These are phyloP conservation scores for Plagodis pulveraria DNA, from an alignment of 2,888 invertebrate species.

Conservation along the genomic window DNA sequence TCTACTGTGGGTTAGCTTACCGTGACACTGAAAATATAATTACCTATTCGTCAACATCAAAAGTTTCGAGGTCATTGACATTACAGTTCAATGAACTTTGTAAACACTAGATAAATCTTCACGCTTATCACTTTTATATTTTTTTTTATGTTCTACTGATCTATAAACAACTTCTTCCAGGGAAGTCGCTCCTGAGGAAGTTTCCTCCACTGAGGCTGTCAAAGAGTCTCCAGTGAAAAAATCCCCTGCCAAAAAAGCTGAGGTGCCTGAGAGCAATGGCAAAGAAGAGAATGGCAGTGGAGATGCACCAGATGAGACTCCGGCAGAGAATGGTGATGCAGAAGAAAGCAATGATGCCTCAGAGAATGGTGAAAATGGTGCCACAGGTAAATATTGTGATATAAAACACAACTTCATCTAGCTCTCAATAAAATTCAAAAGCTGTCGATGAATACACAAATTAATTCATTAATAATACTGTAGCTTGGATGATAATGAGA, in stretches of 20 bases:
- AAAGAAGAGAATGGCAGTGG: conserved; percentile 75
- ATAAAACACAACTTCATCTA: no score
- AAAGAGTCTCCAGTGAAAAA: conserved; percentile 82
- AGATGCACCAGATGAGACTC: conserved; percentile 64
- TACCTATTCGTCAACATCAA: not conserved
- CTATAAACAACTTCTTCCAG: conserved; percentile 56
- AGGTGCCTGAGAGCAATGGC: conserved; percentile 77
- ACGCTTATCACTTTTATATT: not conserved
- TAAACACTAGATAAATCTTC: conserved; percentile 3
- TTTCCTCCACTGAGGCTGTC: conserved; percentile 73
- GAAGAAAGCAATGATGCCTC: conserved; percentile 80
- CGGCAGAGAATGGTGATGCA: conserved; percentile 71
- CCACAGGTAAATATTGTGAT: conserved; percentile 58
- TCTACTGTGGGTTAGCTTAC: conserved; percentile 21
- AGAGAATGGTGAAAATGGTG: conserved; percentile 69
- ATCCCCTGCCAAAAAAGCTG: conserved; percentile 80
- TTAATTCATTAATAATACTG: no score
- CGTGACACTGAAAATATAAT: conserved; percentile 9
- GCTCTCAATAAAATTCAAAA: no score
- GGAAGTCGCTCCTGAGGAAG: conserved; percentile 76
- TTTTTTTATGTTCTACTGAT: conserved; percentile 8
- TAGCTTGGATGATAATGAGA: no score
- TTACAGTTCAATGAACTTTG: conserved; percentile 9
- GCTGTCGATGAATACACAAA: no score
- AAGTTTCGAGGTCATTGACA: conserved; percentile 11